phyloP scores from a whole-genome alignment of 2,113 vertebrate species.

The Scatophagus argus region DNA sequence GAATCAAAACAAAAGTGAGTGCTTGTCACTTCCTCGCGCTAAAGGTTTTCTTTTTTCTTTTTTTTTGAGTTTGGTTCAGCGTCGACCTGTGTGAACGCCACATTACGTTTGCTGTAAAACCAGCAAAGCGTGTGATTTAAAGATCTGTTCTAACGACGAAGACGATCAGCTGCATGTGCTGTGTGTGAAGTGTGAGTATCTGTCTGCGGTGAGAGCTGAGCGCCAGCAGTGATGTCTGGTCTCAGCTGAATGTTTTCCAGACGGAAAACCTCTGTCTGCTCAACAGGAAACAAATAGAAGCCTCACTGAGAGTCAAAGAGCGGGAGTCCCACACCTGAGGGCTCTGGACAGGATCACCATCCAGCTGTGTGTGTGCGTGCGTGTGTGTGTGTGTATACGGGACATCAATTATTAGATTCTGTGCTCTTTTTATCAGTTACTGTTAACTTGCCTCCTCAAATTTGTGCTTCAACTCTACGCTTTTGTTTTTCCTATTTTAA shows the following conservation, averaged over 20 bases:
- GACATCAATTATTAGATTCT: not conserved
- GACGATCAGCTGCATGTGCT: constrained; percentile 3
- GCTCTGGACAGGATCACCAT: constrained; percentile 49
- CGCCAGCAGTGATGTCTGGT: constrained; percentile 35
- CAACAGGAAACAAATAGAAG: constrained; percentile 55
- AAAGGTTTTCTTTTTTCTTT: no score
- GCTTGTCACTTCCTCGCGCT: not conserved
- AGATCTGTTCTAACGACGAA: not conserved
- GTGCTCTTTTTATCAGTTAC: not conserved
- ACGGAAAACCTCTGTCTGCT: constrained; percentile 53
- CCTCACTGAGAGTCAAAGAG: constrained; percentile 22
- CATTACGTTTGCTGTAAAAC: not conserved
- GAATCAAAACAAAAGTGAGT: not conserved
- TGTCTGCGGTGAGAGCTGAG: not conserved
- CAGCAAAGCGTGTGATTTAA: not conserved
- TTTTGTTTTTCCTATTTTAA: not conserved
- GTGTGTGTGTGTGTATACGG: not conserved
- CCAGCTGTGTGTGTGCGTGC: constrained; percentile 19
- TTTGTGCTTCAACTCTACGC: not conserved
- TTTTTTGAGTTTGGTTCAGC: not conserved
- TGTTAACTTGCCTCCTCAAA: not conserved
- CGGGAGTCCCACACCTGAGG: constrained; percentile 45
- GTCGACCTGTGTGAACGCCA: not conserved
- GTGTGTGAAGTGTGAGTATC: not conserved
- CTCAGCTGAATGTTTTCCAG: constrained; percentile 36